phyloP scores from a whole-genome alignment of 2,797 vertebrate species.

The Xenentodon cancila region DNA sequence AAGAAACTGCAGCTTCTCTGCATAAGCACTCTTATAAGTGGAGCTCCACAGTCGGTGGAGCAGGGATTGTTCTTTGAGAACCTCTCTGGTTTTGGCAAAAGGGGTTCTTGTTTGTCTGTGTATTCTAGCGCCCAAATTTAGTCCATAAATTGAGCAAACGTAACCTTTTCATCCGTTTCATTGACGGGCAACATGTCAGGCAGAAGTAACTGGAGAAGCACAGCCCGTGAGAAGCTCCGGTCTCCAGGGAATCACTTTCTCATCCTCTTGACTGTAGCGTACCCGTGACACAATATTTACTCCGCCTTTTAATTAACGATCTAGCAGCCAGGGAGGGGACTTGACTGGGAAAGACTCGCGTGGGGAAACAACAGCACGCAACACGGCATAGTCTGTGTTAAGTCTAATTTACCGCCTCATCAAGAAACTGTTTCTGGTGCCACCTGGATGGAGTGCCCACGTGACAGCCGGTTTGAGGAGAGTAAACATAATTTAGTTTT shows the following conservation, averaged over 20 bases:
- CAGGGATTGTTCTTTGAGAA: not conserved
- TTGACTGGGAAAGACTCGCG: constrained; percentile 31
- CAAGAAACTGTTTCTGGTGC: constrained; percentile 66
- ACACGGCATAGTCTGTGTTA: constrained; percentile 50
- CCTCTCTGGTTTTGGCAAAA: not conserved
- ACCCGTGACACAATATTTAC: constrained; percentile 26
- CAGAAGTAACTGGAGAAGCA: constrained; percentile 26
- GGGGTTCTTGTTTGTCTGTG: not conserved
- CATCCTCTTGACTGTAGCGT: constrained; percentile 39
- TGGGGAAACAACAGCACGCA: constrained; percentile 49
- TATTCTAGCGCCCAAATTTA: not conserved
- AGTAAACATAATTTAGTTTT: constrained; percentile 30
- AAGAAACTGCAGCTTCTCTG: constrained; percentile 7
- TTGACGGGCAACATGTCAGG: constrained; percentile 20
- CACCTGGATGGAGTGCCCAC: constrained; percentile 54
- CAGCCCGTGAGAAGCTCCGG: constrained; percentile 11
- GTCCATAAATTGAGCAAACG: constrained; percentile 16
- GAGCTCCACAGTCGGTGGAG: not conserved
- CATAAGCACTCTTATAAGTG: constrained; percentile 4
- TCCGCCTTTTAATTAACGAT: constrained; percentile 59
- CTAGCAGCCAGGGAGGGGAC: constrained; percentile 55
- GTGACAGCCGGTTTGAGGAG: constrained; percentile 30
- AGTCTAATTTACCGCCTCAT: constrained; percentile 53
- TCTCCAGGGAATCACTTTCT: constrained; percentile 51
- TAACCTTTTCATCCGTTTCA: constrained; percentile 28